A percentile compares a stretch with the other conserved stretches of the same genome.
These are phyloP conservation scores for Ancistrus triradiatus DNA, from an alignment of 2,113 vertebrate species.

Conservation along the genomic window DNA sequence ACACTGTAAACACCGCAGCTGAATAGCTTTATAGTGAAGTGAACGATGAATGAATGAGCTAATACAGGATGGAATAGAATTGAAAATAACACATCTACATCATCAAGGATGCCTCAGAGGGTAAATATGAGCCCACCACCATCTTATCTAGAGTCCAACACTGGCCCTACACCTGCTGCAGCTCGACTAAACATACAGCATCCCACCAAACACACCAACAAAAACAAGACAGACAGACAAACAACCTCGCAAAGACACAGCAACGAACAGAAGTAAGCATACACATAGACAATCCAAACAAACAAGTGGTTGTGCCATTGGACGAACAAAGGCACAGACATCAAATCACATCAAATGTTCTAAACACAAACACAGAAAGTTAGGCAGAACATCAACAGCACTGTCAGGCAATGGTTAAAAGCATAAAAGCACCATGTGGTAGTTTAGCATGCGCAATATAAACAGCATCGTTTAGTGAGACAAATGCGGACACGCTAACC, in stretches of 20 bases:
- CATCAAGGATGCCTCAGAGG: constrained; percentile 7
- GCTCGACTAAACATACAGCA: constrained; percentile 5
- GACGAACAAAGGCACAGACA: background rate
- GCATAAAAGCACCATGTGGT: background rate
- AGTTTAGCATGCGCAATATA: constrained; percentile 19
- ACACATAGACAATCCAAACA: background rate
- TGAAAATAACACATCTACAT: constrained; percentile 1
- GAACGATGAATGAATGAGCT: constrained; percentile 12
- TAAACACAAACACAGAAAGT: background rate
- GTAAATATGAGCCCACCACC: constrained; percentile 36
- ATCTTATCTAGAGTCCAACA: constrained; percentile 24
- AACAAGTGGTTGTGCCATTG: background rate
- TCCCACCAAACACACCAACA: constrained; percentile 12
- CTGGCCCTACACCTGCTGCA: constrained; percentile 20
- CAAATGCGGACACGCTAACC: background rate
- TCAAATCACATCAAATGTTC: background rate
- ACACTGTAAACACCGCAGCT: too few relatives aligned
- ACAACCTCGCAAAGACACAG: background rate
- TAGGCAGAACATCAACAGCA: background rate
- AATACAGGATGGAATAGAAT: constrained; percentile 41
- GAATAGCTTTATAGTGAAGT: background rate
- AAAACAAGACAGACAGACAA: constrained; percentile 10
- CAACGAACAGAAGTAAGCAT: too few relatives aligned
- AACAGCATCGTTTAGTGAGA: background rate
- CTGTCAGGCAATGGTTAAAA: background rate